These are phyloP conservation scores for Kryptolebias ocellatus DNA, from an alignment of 2,797 vertebrate species.

Conservation along the genomic window DNA sequence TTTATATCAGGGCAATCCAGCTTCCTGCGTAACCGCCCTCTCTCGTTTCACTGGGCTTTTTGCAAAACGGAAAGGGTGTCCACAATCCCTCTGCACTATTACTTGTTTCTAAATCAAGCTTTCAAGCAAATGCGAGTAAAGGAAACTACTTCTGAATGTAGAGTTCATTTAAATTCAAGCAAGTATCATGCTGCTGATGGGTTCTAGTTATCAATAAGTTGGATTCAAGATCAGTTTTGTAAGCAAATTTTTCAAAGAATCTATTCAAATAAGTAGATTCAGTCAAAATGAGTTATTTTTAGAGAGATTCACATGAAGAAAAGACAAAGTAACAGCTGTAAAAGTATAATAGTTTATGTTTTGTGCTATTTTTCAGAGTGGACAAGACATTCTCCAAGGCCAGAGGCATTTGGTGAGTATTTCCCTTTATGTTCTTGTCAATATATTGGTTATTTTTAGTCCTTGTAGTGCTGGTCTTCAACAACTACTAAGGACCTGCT, in stretches of 20 bases:
- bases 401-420: slow-evolving; percentile 81
- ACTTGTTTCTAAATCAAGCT: slow-evolving; percentile 8
- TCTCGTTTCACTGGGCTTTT: slow-evolving; percentile 28
- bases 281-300: not conserved
- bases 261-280: not conserved
- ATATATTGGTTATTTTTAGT: no score
- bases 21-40: slow-evolving; percentile 29
- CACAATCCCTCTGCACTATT: slow-evolving; percentile 14
- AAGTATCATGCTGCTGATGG: slow-evolving; percentile 1
- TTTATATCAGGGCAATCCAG: slow-evolving; percentile 60
- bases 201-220: not conserved
- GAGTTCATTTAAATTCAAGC: not conserved
- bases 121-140: not conserved
- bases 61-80: slow-evolving; percentile 9
- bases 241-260: not conserved
- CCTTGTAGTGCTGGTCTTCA: no score
- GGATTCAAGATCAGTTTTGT: not conserved
- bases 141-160: slow-evolving; percentile 4
- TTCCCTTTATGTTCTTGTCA: not conserved
- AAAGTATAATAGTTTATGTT: slow-evolving; percentile 10
- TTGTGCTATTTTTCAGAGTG: slow-evolving; percentile 72
- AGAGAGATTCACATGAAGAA: not conserved
- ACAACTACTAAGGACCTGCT: no score
- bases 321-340: not conserved
- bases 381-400: slow-evolving; percentile 85